These are phyloP conservation scores for Balaeniceps rex DNA, from an alignment of 2,113 vertebrate genomes.

Conservation along the genomic window DNA sequence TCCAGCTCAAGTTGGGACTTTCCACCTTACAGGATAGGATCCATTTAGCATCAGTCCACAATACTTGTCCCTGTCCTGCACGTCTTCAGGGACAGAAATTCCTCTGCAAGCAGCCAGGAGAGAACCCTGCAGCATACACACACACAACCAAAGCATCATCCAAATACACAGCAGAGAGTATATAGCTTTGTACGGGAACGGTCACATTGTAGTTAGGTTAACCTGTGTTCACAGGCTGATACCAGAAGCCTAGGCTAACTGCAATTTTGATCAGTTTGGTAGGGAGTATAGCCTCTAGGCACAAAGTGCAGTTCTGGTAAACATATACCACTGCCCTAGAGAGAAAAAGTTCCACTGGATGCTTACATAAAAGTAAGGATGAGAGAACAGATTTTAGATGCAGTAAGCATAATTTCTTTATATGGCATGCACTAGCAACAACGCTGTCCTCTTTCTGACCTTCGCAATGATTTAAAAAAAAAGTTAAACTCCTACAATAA, in stretches of 20 bases:
- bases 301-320: neutral
- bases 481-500: neutral
- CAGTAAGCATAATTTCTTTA: neutral
- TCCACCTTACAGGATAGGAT: neutral
- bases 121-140: neutral
- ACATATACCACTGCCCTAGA: neutral
- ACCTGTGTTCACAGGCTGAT: neutral
- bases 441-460: neutral
- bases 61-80: neutral
- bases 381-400: neutral
- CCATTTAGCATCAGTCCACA: neutral
- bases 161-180: neutral
- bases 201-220: neutral
- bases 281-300: neutral
- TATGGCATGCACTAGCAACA: neutral
- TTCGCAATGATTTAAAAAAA: neutral
- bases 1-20: neutral
- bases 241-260: neutral
- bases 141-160: neutral
- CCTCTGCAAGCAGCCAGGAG: neutral
- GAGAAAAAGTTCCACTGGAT: neutral
- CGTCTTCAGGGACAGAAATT: neutral
- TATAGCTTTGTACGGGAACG: fast-evolving
- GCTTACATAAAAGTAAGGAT: neutral
- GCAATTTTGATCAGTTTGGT: neutral